These are phyloP conservation scores for Sisor rabdophorus DNA, from an alignment of 2,113 vertebrate species.

Conservation along the genomic window DNA sequence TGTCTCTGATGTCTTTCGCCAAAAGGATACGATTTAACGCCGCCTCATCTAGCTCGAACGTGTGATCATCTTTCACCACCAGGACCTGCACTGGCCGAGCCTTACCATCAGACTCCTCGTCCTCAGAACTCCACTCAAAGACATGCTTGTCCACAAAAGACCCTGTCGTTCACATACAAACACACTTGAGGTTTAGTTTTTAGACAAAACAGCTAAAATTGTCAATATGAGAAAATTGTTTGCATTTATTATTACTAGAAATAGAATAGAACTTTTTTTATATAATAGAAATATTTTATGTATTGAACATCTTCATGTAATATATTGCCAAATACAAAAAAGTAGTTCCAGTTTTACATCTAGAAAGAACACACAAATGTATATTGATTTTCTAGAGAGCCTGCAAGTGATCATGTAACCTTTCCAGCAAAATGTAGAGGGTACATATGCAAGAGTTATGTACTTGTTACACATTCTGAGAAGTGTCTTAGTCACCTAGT, in stretches of 20 bases:
- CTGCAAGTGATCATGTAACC: not conserved
- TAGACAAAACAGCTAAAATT: too few species aligned
- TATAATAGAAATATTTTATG: not conserved
- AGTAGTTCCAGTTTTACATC: too few species aligned
- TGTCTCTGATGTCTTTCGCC: conserved; percentile 84
- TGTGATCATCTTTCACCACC: conserved; percentile 94
- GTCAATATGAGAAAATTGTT: not conserved
- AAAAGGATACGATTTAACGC: conserved; percentile 90
- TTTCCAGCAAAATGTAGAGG: not conserved
- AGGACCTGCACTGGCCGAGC: conserved; percentile 91
- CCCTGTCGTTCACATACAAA: conserved; percentile 52
- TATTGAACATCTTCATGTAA: too few species aligned
- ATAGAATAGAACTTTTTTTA: not conserved
- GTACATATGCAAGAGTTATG: not conserved
- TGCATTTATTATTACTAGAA: not conserved
- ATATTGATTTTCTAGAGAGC: too few species aligned
- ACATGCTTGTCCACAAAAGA: conserved; percentile 81
- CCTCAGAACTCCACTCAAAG: conserved; percentile 95
- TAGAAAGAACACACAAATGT: too few species aligned
- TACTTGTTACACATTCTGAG: not conserved
- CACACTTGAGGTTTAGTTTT: not conserved
- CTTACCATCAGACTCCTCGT: conserved; percentile 85
- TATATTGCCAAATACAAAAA: too few species aligned
- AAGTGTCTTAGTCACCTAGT: not conserved
- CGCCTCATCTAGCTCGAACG: conserved; percentile 91